Conservation (phyloP, 2,113 vertebrate genomes). For the Scalopus aquaticus region DNA sequence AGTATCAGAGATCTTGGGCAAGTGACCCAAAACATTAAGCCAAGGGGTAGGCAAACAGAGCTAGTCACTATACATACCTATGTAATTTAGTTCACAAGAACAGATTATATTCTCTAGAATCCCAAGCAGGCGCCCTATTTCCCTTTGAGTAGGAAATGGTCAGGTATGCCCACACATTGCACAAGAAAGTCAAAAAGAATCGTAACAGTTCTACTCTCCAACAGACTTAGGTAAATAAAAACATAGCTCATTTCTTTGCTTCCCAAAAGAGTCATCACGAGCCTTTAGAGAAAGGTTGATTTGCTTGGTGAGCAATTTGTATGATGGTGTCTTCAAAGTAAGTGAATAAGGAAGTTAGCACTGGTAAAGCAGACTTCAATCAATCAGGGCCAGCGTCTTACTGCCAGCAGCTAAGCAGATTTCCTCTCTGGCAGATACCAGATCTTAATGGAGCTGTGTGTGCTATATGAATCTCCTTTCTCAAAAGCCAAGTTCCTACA, state of each 20-base stretch:
- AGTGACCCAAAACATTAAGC: not conserved
- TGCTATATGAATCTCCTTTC: not conserved
- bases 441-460: not conserved
- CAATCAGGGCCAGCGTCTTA: not conserved
- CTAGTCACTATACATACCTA: not conserved
- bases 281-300: not conserved
- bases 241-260: not conserved
- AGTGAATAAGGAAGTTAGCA: conserved; percentile 37
- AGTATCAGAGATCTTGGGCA: not conserved
- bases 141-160: not conserved
- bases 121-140: not conserved
- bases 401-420: not conserved
- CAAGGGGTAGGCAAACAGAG: not conserved
- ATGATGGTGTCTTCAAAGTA: conserved; percentile 18
- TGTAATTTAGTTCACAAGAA: not conserved
- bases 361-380: not conserved
- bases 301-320: conserved; percentile 11
- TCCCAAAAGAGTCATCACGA: conserved; percentile 20
- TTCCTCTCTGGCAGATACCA: not conserved
- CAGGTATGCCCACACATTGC: not conserved
- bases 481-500: not conserved
- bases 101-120: not conserved
- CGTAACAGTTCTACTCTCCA: not conserved
- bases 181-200: conserved; percentile 4
- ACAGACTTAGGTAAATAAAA: conserved; percentile 41